phyloP scores from a whole-genome alignment of 2,888 invertebrate species.

The Hecatera dysodea region DNA sequence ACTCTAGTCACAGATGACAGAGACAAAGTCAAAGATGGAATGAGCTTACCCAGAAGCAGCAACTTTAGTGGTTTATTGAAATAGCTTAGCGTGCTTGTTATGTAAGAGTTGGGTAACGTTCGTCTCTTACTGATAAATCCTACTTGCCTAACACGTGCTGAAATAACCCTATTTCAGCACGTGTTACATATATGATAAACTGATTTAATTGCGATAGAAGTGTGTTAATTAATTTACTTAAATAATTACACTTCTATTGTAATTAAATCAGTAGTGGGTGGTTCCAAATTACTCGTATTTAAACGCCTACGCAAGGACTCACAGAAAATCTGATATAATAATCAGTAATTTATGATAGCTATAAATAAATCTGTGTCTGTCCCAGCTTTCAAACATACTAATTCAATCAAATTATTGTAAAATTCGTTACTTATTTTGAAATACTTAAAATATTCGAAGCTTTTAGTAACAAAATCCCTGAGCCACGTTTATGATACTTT shows the following conservation, averaged over 20 bases:
- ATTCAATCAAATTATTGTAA: constrained; percentile 1
- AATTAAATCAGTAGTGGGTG: neutral
- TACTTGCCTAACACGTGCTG: no score
- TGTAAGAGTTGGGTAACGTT: neutral
- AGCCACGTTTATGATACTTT: constrained; percentile 22
- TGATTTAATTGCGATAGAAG: no score
- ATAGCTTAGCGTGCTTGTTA: neutral
- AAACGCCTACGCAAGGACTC: neutral
- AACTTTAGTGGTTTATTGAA: neutral
- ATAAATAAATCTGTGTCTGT: neutral
- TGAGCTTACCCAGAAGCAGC: no score
- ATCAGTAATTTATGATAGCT: neutral
- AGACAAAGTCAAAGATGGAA: no score
- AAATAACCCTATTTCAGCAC: no score
- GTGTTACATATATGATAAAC: no score
- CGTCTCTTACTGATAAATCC: no score
- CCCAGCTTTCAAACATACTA: neutral
- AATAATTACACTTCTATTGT: no score
- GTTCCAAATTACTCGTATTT: neutral
- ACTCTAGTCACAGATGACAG: no score
- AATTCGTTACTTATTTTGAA: neutral
- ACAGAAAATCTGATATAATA: neutral
- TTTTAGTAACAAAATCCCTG: constrained; percentile 22
- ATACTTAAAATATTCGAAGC: neutral
- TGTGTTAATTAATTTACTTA: no score